Percentiles rank a stretch among this genome's conserved stretches.
phyloP scores from a whole-genome alignment of 1,140 invertebrate species.

The Drosophila repletoides region DNA sequence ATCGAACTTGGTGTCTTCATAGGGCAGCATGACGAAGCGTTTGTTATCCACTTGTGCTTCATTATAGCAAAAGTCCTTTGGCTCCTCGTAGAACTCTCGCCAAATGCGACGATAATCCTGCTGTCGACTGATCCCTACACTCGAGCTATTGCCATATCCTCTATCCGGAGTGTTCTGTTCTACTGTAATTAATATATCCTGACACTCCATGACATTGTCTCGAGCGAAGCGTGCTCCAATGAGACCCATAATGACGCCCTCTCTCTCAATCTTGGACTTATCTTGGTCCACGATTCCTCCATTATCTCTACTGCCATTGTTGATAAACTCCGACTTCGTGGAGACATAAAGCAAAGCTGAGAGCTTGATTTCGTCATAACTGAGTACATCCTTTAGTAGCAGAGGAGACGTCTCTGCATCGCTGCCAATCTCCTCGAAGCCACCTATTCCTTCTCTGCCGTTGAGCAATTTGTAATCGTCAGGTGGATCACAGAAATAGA shows the following conservation, averaged over 20 bases:
- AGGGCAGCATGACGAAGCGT: slow-evolving; percentile 30
- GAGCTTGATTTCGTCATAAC: slow-evolving; percentile 82
- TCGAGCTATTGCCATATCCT: slow-evolving; percentile 76
- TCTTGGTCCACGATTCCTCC: slow-evolving; percentile 81
- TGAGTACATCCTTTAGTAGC: slow-evolving; percentile 48
- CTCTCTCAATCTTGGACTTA: slow-evolving; percentile 57
- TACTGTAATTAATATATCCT: slow-evolving; percentile 84
- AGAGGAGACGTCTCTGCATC: slow-evolving; percentile 31
- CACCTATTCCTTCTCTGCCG: slow-evolving; percentile 24
- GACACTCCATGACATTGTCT: slow-evolving; percentile 84
- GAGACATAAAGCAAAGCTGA: slow-evolving; percentile 85
- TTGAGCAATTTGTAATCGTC: slow-evolving; percentile 42
- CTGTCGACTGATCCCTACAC: background rate
- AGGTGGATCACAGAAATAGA: slow-evolving; percentile 18
- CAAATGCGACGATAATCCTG: slow-evolving; percentile 62
- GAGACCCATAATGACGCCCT: slow-evolving; percentile 80
- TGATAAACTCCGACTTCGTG: slow-evolving; percentile 86
- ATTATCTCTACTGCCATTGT: slow-evolving; percentile 85
- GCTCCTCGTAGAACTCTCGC: slow-evolving; percentile 63
- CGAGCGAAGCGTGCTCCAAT: slow-evolving; percentile 83
- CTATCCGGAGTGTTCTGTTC: slow-evolving; percentile 83
- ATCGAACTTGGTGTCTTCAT: slow-evolving; percentile 35
- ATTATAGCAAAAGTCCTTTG: slow-evolving; percentile 43
- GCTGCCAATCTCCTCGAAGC: slow-evolving; percentile 58
- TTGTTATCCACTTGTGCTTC: background rate